Evolutionary conservation across 2,113 vertebrate species (phyloP), one percentile per base, ranked within the genome.

Genomic region (Neotoma lepida): DNA sequence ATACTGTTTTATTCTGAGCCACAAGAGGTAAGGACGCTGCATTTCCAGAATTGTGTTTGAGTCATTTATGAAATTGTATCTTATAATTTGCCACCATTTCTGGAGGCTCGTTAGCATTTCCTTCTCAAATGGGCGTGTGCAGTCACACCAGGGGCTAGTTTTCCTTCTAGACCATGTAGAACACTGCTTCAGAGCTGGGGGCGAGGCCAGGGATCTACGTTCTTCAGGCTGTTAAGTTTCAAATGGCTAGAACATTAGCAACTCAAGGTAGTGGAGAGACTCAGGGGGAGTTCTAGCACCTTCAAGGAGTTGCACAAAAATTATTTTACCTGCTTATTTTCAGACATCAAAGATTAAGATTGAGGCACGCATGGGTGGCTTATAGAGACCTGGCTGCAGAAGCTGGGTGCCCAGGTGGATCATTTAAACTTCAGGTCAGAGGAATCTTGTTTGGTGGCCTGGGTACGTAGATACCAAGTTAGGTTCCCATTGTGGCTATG

Each of bases 31-130:
- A 93, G 76, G 77, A 84, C 49, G n/a, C 24, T 84, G 56, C 78
- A 49, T 78, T 91, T 94, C 70, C 77, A 87, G 86, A 95, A 95
- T 63, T 89, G 54, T 61, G 66, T 63, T 86, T 54, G 86, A 94
- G 64, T 96, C 63, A 96, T 97, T 94, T 96, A 66, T 95, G 92
- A 96, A 96, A 95, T 93, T 93, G 90, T 44, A 80, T 56, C 93
- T 97, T 95, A 97, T 63, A 89, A 81, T 94, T 94, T 91, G 68
- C 82, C 30, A 66, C 44, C 64, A 9, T 71, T 96, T 93, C 95
- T 80, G 91, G 85, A 9, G 41, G 39, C 90, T 90, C 35, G 63
- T 70, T 78, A 92, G 71, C 30, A 33, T 78, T 82, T 88, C 82
- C 66, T 93, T 73, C 93, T 94, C 54, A 88, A 13, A 18, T 26